These are phyloP conservation scores for Limnothrissa miodon DNA, from an alignment of 2,113 vertebrate genomes.

Conservation along the genomic window DNA sequence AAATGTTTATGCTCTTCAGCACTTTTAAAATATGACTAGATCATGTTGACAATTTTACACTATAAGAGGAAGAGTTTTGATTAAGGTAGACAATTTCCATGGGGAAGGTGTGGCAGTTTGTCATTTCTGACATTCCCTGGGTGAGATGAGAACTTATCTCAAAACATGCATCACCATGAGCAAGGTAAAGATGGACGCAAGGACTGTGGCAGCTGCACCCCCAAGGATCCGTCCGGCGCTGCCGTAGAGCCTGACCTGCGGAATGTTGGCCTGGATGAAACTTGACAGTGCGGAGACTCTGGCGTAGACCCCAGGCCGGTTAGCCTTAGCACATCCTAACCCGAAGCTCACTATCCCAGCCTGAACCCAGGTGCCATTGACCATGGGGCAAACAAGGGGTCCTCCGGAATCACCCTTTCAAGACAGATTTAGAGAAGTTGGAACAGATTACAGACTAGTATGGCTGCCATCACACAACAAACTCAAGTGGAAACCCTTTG, in stretches of 20 bases:
- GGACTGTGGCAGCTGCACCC: conserved; percentile 26
- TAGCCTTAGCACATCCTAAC: conserved; percentile 59
- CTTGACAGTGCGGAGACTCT: conserved; percentile 60
- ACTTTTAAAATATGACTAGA: not conserved
- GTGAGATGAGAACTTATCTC: not conserved
- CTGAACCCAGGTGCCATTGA: conserved; percentile 71
- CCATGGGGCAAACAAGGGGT: conserved; percentile 68
- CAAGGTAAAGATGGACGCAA: not conserved
- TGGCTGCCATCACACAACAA: too few species aligned
- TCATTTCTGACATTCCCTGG: not conserved
- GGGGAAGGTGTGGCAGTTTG: not conserved
- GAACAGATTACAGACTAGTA: not conserved
- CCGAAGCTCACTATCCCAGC: conserved; percentile 77
- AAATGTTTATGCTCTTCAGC: not conserved
- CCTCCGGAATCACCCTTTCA: conserved; percentile 76
- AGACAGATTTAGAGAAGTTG: not conserved
- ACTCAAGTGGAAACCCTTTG: too few species aligned
- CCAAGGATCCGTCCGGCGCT: conserved; percentile 43
- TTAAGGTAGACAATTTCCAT: not conserved
- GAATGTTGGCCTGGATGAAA: conserved; percentile 58
- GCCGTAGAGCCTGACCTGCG: conserved; percentile 56
- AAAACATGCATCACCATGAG: not conserved
- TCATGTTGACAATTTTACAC: too few species aligned
- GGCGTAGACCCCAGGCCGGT: conserved; percentile 71
- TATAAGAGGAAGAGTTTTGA: not conserved